These are phyloP conservation scores for Drosophila tanythrix DNA, from an alignment of 2,888 invertebrate species.

Conservation along the genomic window DNA sequence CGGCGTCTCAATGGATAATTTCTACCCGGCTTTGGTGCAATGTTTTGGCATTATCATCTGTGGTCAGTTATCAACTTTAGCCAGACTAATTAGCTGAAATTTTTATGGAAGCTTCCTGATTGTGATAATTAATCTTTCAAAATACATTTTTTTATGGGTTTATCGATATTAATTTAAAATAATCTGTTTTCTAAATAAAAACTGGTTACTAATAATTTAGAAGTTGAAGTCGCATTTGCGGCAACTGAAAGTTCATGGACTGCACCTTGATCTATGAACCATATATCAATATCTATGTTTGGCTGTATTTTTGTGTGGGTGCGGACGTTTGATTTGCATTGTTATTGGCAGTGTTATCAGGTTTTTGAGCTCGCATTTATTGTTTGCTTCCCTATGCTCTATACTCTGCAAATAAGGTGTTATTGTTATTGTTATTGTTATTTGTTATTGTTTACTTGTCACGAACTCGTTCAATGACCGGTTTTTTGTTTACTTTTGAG, in stretches of 20 bases:
- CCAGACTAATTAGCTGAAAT: background rate
- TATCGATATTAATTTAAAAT: background rate
- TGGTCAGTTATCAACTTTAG: slow-evolving; percentile 87
- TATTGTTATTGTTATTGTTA: slow-evolving; percentile 20
- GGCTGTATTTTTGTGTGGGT: slow-evolving; percentile 9
- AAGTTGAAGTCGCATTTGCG: background rate
- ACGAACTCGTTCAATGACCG: slow-evolving; percentile 53
- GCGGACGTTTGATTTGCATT: background rate
- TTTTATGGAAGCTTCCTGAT: background rate
- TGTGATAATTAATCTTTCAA: background rate
- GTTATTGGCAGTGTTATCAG: slow-evolving; percentile 23
- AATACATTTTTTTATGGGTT: background rate
- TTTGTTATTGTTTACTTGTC: slow-evolving; percentile 24
- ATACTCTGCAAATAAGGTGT: slow-evolving; percentile 4
- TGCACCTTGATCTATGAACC: slow-evolving; percentile 20
- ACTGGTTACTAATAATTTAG: background rate
- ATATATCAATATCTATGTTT: background rate
- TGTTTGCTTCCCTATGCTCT: slow-evolving; percentile 7
- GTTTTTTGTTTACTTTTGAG: slow-evolving; percentile 21
- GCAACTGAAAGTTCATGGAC: slow-evolving; percentile 11
- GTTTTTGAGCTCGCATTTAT: background rate
- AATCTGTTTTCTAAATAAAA: background rate
- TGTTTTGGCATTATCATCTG: slow-evolving; percentile 96
- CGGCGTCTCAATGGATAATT: slow-evolving; percentile 88
- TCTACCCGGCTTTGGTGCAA: slow-evolving; percentile 95